Percentiles rank a stretch among this genome's conserved stretches.
Conservation (phyloP, 1,140 invertebrate species). For the Zelostemma sp. region DNA sequence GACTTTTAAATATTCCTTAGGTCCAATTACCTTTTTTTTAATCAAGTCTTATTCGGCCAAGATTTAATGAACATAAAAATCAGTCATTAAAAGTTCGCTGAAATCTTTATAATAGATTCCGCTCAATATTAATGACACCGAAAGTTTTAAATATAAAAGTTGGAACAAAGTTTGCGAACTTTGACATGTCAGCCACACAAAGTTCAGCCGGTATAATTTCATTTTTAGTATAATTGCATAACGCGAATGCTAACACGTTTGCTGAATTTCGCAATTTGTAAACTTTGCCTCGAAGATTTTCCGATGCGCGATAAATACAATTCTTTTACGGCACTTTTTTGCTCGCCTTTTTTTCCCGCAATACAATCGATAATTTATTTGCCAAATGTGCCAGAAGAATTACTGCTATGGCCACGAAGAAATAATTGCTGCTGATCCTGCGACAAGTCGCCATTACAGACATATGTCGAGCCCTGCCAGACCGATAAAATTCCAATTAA, state of each 20-base stretch:
- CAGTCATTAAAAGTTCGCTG: not conserved
- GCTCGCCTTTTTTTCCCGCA: not conserved
- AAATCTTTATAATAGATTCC: not conserved
- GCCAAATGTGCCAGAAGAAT: not conserved
- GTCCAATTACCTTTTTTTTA: too few species aligned
- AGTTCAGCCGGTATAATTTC: not conserved
- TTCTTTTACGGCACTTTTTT: too few species aligned
- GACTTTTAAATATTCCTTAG: too few species aligned
- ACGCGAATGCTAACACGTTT: not conserved
- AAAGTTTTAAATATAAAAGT: not conserved
- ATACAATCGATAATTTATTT: not conserved
- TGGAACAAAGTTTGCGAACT: not conserved
- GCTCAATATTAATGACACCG: not conserved
- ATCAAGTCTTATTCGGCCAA: too few species aligned
- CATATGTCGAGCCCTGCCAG: not conserved
- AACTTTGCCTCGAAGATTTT: too few species aligned
- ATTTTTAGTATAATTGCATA: not conserved
- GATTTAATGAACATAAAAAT: slow-evolving; percentile 2
- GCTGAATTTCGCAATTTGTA: not conserved
- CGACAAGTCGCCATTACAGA: not conserved
- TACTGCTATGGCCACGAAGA: not conserved
- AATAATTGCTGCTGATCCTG: not conserved
- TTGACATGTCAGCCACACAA: not conserved
- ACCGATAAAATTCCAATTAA: not conserved
- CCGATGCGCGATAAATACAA: too few species aligned